Conservation (phyloP, 92 coral and sea anemone species). For the Pocillopora grandis region DNA sequence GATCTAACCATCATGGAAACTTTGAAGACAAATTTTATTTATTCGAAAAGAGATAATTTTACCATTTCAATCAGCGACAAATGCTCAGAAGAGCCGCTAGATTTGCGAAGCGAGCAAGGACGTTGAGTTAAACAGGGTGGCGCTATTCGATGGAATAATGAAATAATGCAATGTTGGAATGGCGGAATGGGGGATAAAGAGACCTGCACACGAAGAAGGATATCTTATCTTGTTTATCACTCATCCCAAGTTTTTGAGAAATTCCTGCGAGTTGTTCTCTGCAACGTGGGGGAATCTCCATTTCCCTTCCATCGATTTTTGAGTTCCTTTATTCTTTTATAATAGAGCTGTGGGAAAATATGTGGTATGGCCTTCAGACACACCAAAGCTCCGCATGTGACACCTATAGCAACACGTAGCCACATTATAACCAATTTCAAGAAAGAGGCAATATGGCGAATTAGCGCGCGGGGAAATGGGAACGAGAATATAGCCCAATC, state of each 20-base stretch:
- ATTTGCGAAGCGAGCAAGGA: too few relatives aligned
- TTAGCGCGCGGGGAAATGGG: too few relatives aligned
- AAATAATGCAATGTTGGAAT: too few relatives aligned
- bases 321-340: slow-evolving; percentile 61
- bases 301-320: slow-evolving; percentile 39
- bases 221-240: slow-evolving; percentile 60
- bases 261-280: slow-evolving; percentile 60
- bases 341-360: slow-evolving; percentile 65
- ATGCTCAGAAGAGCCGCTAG: too few relatives aligned
- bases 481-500: too few relatives aligned
- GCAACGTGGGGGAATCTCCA: slow-evolving; percentile 68
- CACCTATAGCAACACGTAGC: slow-evolving; percentile 50
- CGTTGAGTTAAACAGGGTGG: too few relatives aligned
- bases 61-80: too few relatives aligned
- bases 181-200: slow-evolving; percentile 44
- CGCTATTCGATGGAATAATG: too few relatives aligned
- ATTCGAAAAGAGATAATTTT: too few relatives aligned
- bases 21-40: too few relatives aligned
- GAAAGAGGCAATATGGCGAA: too few relatives aligned
- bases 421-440: slow-evolving; percentile 11
- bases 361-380: slow-evolving; percentile 73
- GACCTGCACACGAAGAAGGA: slow-evolving; percentile 82
- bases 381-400: slow-evolving; percentile 64
- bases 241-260: slow-evolving; percentile 61
- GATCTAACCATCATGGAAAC: too few relatives aligned